Conservation (phyloP, 92 coral and sea anemone genomes). For the Parazoanthus darwini region DNA sequence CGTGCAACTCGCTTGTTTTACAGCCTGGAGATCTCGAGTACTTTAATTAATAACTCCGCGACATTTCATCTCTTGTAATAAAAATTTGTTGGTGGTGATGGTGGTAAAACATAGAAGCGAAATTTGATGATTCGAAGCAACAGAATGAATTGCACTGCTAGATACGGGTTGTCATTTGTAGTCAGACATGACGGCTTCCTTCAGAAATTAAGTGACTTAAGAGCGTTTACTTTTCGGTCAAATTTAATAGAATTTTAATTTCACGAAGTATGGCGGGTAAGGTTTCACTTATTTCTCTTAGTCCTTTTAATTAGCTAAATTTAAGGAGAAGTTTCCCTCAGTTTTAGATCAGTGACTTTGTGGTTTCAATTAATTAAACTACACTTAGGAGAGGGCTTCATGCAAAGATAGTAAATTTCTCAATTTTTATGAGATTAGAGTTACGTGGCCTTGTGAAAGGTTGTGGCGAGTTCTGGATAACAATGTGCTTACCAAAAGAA, state of each 20-base stretch:
- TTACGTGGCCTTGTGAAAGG: conserved; percentile 13
- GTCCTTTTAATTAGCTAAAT: conserved; percentile 71
- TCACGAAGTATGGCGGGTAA: conserved; percentile 48
- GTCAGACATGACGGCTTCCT: conserved; percentile 41
- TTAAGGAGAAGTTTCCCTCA: conserved; percentile 37
- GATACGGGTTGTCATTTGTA: conserved; percentile 38
- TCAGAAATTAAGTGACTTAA: conserved; percentile 53
- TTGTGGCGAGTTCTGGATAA: conserved; percentile 17
- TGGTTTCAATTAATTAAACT: conserved; percentile 44
- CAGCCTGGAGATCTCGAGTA: not conserved
- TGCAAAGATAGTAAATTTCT: conserved; percentile 15
- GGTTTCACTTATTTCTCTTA: conserved; percentile 49
- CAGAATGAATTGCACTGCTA: not conserved
- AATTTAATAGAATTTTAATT: conserved; percentile 91
- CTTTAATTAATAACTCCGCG: not conserved
- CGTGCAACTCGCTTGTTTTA: not conserved
- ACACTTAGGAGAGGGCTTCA: conserved; percentile 38
- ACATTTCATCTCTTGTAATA: not conserved
- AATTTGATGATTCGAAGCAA: not conserved
- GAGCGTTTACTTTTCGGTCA: conserved; percentile 65
- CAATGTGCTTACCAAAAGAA: conserved; percentile 8
- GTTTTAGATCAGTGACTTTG: conserved; percentile 46
- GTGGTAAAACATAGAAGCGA: not conserved
- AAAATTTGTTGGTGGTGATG: not conserved
- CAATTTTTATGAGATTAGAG: conserved; percentile 31